phyloP scores from a whole-genome alignment of 2,797 vertebrate genomes.

The Cottoperca gobio region DNA sequence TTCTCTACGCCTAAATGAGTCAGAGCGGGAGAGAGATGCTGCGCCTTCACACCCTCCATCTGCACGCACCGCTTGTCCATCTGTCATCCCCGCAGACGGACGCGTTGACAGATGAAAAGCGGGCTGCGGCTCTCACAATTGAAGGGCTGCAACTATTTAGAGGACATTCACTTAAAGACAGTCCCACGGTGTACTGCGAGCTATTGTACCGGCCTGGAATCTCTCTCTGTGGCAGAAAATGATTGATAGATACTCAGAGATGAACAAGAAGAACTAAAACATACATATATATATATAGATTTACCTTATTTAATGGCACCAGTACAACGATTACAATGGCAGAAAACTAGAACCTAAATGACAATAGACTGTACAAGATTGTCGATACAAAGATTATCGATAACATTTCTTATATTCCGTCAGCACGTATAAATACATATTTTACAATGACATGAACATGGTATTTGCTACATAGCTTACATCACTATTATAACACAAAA shows the following conservation, averaged over 20 bases:
- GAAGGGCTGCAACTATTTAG: constrained; percentile 59
- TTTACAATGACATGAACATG: constrained; percentile 76
- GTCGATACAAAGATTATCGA: constrained; percentile 84
- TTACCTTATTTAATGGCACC: constrained; percentile 81
- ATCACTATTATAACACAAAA: constrained; percentile 84
- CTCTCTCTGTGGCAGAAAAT: constrained; percentile 2
- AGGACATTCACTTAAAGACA: constrained; percentile 52
- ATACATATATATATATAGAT: constrained; percentile 14
- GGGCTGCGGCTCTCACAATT: constrained; percentile 50
- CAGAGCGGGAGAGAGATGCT: constrained; percentile 42
- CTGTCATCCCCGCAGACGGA: constrained; percentile 64
- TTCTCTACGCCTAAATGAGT: constrained; percentile 59
- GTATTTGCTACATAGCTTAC: constrained; percentile 80
- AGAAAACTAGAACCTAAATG: constrained; percentile 76
- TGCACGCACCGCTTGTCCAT: constrained; percentile 72
- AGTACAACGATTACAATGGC: constrained; percentile 80
- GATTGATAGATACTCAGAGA: not conserved
- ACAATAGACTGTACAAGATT: constrained; percentile 88
- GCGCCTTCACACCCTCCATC: constrained; percentile 67
- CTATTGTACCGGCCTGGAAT: constrained; percentile 4
- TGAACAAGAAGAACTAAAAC: constrained; percentile 25
- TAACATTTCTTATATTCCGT: constrained; percentile 76
- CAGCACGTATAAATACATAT: constrained; percentile 85
- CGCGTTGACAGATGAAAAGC: constrained; percentile 65
- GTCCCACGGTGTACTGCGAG: constrained; percentile 3